phyloP scores from a whole-genome alignment of 2,888 invertebrate genomes.

The Crematogaster levior region DNA sequence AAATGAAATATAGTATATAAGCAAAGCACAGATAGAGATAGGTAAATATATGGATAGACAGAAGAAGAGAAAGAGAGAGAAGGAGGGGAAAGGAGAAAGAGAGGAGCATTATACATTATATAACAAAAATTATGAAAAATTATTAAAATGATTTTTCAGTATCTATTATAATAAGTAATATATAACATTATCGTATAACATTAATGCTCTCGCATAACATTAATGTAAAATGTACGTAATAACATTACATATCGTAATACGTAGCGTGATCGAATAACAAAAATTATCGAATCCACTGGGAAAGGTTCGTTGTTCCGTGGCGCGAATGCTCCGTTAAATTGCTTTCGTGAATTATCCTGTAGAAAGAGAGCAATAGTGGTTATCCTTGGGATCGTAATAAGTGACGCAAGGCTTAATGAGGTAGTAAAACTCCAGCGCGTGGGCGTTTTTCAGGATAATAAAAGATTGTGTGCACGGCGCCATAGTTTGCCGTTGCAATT shows the following conservation, averaged over 20 bases:
- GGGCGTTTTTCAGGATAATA: constrained; percentile 48
- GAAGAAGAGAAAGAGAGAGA: too few relatives aligned
- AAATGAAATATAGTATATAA: too few relatives aligned
- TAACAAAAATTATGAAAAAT: neutral
- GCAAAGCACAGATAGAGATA: neutral
- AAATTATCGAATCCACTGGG: neutral
- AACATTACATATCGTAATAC: too few relatives aligned
- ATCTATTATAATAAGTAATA: neutral
- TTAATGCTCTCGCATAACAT: neutral
- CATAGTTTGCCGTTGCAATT: constrained; percentile 27
- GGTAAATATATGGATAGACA: too few relatives aligned
- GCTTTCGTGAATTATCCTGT: constrained; percentile 23
- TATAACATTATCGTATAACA: neutral
- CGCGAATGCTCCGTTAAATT: constrained; percentile 29
- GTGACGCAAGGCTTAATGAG: constrained; percentile 55
- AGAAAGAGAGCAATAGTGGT: constrained; percentile 18
- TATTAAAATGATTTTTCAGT: neutral
- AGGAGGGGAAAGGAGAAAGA: too few relatives aligned
- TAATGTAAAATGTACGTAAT: neutral
- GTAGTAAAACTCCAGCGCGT: constrained; percentile 26
- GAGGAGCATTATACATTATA: neutral
- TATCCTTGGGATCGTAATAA: constrained; percentile 52
- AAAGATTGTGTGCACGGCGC: constrained; percentile 22
- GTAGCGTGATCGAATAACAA: neutral
- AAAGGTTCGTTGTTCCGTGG: neutral